Conservation (phyloP, 2,113 vertebrate genomes). For the Chlamydotis undulata region DNA sequence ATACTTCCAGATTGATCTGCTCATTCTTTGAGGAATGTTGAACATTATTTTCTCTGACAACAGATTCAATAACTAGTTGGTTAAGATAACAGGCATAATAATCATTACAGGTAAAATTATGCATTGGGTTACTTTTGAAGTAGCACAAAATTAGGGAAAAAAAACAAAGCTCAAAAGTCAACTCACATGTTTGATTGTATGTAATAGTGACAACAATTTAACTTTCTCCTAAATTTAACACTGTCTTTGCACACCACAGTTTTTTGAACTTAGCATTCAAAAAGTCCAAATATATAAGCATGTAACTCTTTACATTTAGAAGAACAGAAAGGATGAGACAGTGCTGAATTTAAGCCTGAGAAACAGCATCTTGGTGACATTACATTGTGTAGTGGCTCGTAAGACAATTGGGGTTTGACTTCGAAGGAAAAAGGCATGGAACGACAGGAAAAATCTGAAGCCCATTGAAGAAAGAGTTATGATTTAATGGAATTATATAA, state of each 20-base stretch:
- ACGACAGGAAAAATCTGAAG: not conserved
- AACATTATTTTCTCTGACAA: not conserved
- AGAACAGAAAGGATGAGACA: not conserved
- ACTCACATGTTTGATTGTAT: not conserved
- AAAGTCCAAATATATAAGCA: not conserved
- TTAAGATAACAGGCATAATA: not conserved
- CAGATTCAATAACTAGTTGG: not conserved
- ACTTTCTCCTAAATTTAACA: not conserved
- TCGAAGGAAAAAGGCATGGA: not conserved
- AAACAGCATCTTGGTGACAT: not conserved
- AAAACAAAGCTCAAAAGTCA: not conserved
- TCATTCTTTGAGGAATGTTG: not conserved
- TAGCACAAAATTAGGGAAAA: not conserved
- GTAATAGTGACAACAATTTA: not conserved
- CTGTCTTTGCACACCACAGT: not conserved
- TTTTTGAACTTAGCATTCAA: not conserved
- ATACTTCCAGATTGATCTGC: not conserved
- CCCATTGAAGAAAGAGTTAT: not conserved
- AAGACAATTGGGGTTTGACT: not conserved
- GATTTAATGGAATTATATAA: not conserved
- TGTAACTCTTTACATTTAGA: not conserved
- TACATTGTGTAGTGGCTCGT: not conserved
- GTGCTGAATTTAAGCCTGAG: not conserved
- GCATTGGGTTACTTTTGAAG: not conserved
- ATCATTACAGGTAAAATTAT: not conserved